Base-by-base conservation (phyloP, 2,113 vertebrate genomes). In the Eulacestoma nigropectus region DNA sequence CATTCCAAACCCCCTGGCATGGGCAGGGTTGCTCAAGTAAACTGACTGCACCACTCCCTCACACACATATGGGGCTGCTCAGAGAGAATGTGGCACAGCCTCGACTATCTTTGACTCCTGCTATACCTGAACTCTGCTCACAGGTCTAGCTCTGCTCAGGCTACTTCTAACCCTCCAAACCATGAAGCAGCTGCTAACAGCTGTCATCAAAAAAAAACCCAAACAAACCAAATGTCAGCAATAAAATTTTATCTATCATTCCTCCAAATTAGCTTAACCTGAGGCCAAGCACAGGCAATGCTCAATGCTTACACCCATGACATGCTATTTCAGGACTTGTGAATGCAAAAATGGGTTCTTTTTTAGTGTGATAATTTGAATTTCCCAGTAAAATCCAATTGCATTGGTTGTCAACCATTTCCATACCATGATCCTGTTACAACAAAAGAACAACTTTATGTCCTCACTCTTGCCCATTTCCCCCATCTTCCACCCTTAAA, bases 221-320 rank as follows among this genome's bases (percentile, higher is more conserved):
- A 82, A 87, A 72, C 16, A 73, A 82, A 75, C 25, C 35, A 67
- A 82, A 72, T 53, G 79, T n/a, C 76, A 89, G 90, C 78, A 69
- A 83, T 96, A 96, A 95, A 96, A 93, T 90, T 90, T 72, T 93
- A 92, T 86, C 92, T 88, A 85, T 94, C 68, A 60, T 75, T 86
- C 79, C 47, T 88, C 60, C 39, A 93, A 96, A 97, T 95, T 94
- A 96, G 94, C 94, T 93, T 92, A 96, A 95, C 94, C 91, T 91
- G 65, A 92, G 86, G 85, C 85, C 88, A 90, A 93, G 95, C 95
- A 95, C 92, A 96, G 49, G 85, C 93, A 67, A 56, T 50, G 62
- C n/a, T 93, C 25, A 68, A 27, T 19, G 55, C 90, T 95, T 90
- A 67, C 72, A 90, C 23, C 39, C 93, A 86, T 94, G 87, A 64